Evolutionary conservation across 2,113 vertebrate genomes (phyloP).

Genomic region (Lichenostomus cassidix): DNA sequence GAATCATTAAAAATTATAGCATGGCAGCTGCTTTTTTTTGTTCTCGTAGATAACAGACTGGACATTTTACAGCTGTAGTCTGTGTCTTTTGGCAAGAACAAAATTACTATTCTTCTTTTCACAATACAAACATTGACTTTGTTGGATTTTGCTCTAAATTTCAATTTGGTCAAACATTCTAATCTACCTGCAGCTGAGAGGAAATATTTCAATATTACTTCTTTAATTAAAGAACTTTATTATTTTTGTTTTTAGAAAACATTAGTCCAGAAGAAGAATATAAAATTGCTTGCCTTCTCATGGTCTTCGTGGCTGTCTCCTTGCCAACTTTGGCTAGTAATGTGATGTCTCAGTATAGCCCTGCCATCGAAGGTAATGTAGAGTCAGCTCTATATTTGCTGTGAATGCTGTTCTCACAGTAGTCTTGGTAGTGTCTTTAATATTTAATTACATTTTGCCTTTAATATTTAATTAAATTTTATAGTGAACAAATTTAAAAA

Average conservation of each 20-base stretch:
- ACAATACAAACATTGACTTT: not conserved
- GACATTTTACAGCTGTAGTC: not conserved
- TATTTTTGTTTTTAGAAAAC: constrained; percentile 82
- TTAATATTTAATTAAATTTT: not conserved
- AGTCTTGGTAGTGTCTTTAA: not conserved
- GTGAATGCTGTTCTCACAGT: not conserved
- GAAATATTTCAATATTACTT: not conserved
- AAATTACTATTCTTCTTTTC: not conserved
- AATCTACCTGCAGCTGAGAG: not conserved
- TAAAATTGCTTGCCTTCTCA: constrained; percentile 97
- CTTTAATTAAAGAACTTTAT: not conserved
- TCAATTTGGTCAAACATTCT: not conserved
- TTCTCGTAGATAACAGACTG: not conserved
- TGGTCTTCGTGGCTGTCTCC: constrained; percentile 98
- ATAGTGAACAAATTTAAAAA: not conserved
- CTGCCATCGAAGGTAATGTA: constrained; percentile 93
- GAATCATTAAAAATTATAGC: not conserved
- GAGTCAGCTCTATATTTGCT: not conserved
- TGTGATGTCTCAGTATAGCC: constrained; percentile 98
- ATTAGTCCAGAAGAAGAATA: constrained; percentile 99
- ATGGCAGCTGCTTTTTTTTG: not conserved
- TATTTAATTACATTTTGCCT: not conserved
- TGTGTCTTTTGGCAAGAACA: not conserved
- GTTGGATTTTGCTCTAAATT: not conserved
- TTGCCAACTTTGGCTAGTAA: constrained; percentile 95